Percentiles rank a stretch among this genome's conserved stretches.
Conservation (phyloP, 2,113 vertebrate species). For the Macquaria australasica region DNA sequence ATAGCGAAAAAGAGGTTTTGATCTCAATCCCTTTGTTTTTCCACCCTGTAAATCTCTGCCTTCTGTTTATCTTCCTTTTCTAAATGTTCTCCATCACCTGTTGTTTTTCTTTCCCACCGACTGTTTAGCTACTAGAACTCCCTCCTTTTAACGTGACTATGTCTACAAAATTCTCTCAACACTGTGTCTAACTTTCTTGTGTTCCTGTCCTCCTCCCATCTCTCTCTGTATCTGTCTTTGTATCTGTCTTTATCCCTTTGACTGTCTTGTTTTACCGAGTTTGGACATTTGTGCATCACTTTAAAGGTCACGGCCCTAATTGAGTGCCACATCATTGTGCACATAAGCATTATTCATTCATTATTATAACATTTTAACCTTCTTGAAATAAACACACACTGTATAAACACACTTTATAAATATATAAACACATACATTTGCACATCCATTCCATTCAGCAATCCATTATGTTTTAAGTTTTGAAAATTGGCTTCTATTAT, state of each 20-base stretch:
- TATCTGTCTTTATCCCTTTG: neutral
- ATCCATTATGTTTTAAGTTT: conserved; percentile 41
- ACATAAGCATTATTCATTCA: neutral
- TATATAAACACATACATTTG: conserved; percentile 10
- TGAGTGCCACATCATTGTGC: conserved; percentile 5
- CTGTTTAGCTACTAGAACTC: conserved; percentile 7
- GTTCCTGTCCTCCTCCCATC: neutral
- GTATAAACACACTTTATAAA: neutral
- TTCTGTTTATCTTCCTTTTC: conserved; percentile 34
- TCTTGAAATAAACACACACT: conserved; percentile 12
- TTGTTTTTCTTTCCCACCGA: conserved; percentile 35
- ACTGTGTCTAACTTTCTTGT: neutral
- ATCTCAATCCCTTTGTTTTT: conserved; percentile 37
- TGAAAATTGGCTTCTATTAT: conserved; percentile 35
- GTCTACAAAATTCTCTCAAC: neutral
- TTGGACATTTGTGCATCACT: conserved; percentile 14
- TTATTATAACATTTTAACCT: conserved; percentile 10
- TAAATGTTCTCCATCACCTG: conserved; percentile 44
- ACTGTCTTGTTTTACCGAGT: neutral
- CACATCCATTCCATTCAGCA: conserved; percentile 27
- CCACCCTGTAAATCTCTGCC: conserved; percentile 34
- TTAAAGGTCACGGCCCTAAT: conserved; percentile 12
- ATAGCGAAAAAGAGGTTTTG: conserved; percentile 38
- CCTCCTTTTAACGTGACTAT: conserved; percentile 2
- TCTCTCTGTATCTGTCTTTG: neutral